Evolutionary conservation across 2,797 vertebrate genomes (phyloP).

Genomic region (Dendrocincla fuliginosa): DNA sequence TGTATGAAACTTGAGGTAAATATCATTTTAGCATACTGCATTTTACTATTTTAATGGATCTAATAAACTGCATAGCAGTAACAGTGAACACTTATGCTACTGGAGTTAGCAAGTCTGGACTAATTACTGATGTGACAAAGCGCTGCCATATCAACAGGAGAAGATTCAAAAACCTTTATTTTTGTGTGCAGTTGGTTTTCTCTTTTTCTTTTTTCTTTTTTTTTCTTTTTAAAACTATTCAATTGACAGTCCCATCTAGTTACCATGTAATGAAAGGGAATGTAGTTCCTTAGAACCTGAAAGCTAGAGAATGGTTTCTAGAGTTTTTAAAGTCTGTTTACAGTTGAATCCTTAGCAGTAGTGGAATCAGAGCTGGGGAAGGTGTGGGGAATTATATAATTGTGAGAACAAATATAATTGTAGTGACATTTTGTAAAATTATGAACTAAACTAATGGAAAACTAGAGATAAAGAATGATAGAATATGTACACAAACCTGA

Average conservation of each 20-base stretch:
- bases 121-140: neutral
- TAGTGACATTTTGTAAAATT: neutral
- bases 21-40: neutral
- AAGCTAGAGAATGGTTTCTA: neutral
- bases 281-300: neutral
- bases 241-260: neutral
- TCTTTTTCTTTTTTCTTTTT: neutral
- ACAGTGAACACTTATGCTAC: neutral
- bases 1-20: neutral
- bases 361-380: neutral
- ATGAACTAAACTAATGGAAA: neutral
- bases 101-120: neutral
- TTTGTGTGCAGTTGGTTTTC: neutral
- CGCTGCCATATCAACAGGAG: neutral
- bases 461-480: neutral
- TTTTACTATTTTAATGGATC: neutral
- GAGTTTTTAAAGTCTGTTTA: neutral
- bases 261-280: neutral
- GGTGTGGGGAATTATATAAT: neutral
- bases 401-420: neutral
- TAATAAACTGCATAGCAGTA: neutral
- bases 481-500: neutral
- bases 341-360: neutral
- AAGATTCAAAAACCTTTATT: neutral
- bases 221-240: neutral